Conservation (phyloP, 2,797 vertebrate genomes). For the Microctenopoma stevenorrisi region DNA sequence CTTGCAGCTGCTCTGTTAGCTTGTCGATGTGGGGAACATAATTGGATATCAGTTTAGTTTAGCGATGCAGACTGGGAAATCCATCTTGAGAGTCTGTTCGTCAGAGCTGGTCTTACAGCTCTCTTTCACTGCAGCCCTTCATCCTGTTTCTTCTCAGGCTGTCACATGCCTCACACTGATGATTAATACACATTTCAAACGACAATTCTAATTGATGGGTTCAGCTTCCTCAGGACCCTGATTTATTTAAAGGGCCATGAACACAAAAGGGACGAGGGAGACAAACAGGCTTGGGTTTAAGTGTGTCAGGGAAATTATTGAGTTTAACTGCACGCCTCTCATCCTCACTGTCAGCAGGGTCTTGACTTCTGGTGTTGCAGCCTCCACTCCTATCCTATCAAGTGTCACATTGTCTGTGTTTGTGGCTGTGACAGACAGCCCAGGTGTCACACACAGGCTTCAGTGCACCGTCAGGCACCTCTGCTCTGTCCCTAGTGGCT, state of each 20-base stretch:
- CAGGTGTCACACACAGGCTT: constrained; percentile 84
- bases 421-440: constrained; percentile 82
- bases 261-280: constrained; percentile 41
- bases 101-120: constrained; percentile 67
- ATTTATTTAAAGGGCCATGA: constrained; percentile 73
- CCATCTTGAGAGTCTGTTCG: constrained; percentile 69
- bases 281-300: constrained; percentile 61
- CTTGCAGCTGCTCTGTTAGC: constrained; percentile 72
- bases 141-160: constrained; percentile 60
- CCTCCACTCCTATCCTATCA: constrained; percentile 80
- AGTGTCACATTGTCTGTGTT: constrained; percentile 80
- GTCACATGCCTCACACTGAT: constrained; percentile 69
- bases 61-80: constrained; percentile 73
- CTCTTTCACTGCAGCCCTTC: constrained; percentile 57
- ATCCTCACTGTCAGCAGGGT: constrained; percentile 77
- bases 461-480: constrained; percentile 82
- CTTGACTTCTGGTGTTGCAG: constrained; percentile 77
- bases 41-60: constrained; percentile 83
- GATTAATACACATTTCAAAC: constrained; percentile 78
- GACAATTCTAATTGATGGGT: constrained; percentile 73
- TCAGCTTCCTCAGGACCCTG: constrained; percentile 66
- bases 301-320: constrained; percentile 70
- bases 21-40: constrained; percentile 75
- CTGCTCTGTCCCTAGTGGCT: constrained; percentile 79
- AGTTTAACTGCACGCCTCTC: constrained; percentile 76